Conservation (phyloP, 1,140 invertebrate species). For the Drosophila obscura region DNA sequence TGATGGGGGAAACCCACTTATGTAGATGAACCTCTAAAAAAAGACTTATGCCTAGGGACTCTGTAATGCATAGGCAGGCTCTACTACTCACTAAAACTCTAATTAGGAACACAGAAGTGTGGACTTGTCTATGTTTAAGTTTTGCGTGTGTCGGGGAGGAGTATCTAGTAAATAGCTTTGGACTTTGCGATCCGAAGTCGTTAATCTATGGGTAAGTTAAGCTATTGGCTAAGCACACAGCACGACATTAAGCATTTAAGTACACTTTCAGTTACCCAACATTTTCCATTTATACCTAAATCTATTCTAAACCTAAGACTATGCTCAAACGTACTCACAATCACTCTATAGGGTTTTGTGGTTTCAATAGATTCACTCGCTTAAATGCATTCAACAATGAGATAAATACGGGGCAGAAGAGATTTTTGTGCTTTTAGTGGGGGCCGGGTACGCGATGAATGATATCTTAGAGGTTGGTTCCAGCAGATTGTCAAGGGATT, state of each 20-base stretch:
- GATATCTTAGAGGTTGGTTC: background rate
- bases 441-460: background rate
- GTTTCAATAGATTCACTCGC: conserved; percentile 10
- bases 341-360: conserved; percentile 10
- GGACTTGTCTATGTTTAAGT: conserved; percentile 24
- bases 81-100: conserved; percentile 27
- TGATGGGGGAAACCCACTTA: background rate
- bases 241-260: conserved; percentile 77
- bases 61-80: conserved; percentile 36
- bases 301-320: conserved; percentile 16
- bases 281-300: conserved; percentile 18
- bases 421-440: conserved; percentile 22
- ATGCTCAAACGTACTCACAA: conserved; percentile 8
- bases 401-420: conserved; percentile 9
- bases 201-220: conserved; percentile 21
- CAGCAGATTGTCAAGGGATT: conserved; percentile 27
- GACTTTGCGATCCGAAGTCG: conserved; percentile 21
- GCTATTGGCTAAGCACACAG: conserved; percentile 61
- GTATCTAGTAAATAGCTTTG: conserved; percentile 28
- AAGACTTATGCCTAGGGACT: conserved; percentile 44
- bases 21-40: background rate
- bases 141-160: conserved; percentile 14
- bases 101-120: conserved; percentile 69
- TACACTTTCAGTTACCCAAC: conserved; percentile 69
- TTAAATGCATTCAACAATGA: conserved; percentile 59